Base-by-base conservation (phyloP, 2,888 invertebrate genomes). In the Thymelicus sylvestris region DNA sequence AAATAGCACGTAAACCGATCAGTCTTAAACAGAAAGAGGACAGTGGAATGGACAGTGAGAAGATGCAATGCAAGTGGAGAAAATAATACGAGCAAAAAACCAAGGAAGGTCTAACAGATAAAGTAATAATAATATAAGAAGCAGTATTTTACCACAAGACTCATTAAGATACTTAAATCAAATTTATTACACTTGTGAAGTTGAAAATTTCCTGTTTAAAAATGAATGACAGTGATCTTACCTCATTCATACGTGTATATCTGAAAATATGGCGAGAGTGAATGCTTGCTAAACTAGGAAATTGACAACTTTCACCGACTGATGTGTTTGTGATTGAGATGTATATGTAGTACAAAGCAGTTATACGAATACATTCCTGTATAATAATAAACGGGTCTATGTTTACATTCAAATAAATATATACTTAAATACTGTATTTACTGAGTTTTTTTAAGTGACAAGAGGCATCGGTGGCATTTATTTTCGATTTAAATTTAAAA, bases 261-360 rank as follows among this genome's bases (percentile, higher is more conserved):
- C 93, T 93, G 92, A 89, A 92, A 92, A 88, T 83, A 89, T 88
- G 88, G 81, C 80, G 86, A 84, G 75, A 77, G 79, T 91, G 88
- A 89, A 86, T 90, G 85, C 80, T 66, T 65, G 44, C 31, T 8
- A 12, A 71, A 86, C 90, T 87, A 91, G 92, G 90, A 89, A 91
- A 89, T 82, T 81, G 77, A 82, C 85, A 88, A 89, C 81, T 85
- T 86, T 78, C 89, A 89, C 88, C 87, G 74, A 74, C 74, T 73
- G 74, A 77, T 78, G 75, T 75, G 80, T n/a, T 57, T 13, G 57
- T 38, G 57, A 57, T 38, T 79, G 82, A 81, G 74, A 75, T 80
- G 83, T 79, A 82, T 78, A 78, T 83, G 83, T 82, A 83, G 90
- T 90, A 92, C 92, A 91, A 91, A 88, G 90, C 91, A 91, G 91